Percentiles rank a stretch among this genome's conserved stretches.
Conservation (phyloP, 2,888 invertebrate species). For the Chrysolina haemoptera region DNA sequence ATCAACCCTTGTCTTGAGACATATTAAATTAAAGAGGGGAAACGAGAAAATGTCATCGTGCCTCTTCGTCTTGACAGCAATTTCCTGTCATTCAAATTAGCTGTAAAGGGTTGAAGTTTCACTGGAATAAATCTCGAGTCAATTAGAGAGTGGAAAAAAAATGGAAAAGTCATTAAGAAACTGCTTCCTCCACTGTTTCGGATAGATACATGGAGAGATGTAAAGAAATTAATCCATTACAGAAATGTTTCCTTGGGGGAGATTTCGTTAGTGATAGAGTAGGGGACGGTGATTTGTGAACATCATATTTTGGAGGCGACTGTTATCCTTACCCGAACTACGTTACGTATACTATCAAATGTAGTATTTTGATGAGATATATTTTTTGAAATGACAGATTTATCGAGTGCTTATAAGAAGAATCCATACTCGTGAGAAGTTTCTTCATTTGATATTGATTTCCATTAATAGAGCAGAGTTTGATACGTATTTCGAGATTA, state of each 20-base stretch:
- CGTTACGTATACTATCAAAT: slow-evolving; percentile 19
- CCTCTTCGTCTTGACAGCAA: slow-evolving; percentile 16
- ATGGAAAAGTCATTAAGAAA: slow-evolving; percentile 43
- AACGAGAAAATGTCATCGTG: slow-evolving; percentile 2
- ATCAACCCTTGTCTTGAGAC: slow-evolving; percentile 10
- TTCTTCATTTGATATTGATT: background rate
- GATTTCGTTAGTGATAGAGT: slow-evolving; percentile 38
- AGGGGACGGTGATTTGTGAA: slow-evolving; percentile 51
- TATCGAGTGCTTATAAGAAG: background rate
- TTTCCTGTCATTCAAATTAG: slow-evolving; percentile 23
- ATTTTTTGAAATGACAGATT: slow-evolving; percentile 20
- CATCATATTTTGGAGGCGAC: slow-evolving; percentile 43
- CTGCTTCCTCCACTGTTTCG: slow-evolving; percentile 39
- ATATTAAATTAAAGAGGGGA: slow-evolving; percentile 25
- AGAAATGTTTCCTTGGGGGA: slow-evolving; percentile 42
- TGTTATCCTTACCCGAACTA: slow-evolving; percentile 15
- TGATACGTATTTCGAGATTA: too few relatives aligned
- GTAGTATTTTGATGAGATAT: slow-evolving; percentile 24
- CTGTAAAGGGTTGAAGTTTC: slow-evolving; percentile 35
- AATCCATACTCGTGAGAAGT: background rate
- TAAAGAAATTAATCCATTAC: slow-evolving; percentile 52
- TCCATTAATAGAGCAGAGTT: background rate
- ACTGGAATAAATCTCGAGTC: slow-evolving; percentile 41
- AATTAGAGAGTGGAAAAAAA: slow-evolving; percentile 39
- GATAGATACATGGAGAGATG: slow-evolving; percentile 38